Percentiles rank a stretch among this genome's conserved stretches.
Conservation (phyloP, 2,888 invertebrate species). For the Allophyes oxyacanthae region DNA sequence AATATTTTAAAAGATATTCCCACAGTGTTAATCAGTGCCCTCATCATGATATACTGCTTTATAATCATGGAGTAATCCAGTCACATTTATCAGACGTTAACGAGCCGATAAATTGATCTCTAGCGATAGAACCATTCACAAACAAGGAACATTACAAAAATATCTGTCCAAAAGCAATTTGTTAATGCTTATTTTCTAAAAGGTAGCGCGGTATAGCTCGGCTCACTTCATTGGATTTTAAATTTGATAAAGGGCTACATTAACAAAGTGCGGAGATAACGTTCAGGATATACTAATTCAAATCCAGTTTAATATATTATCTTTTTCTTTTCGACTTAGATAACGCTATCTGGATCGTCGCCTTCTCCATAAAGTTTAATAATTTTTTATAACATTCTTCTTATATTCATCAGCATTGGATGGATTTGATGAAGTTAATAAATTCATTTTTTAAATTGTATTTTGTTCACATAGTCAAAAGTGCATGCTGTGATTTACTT, state of each 20-base stretch:
- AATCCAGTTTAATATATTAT: slow-evolving; percentile 71
- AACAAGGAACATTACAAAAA: slow-evolving; percentile 82
- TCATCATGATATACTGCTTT: slow-evolving; percentile 81
- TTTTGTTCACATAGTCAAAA: too few relatives aligned
- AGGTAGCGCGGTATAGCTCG: slow-evolving; percentile 75
- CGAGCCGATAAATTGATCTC: slow-evolving; percentile 85
- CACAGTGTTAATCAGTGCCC: slow-evolving; percentile 76
- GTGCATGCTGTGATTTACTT: too few relatives aligned
- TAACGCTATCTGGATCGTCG: slow-evolving; percentile 72
- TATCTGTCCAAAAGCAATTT: slow-evolving; percentile 81
- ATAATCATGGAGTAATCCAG: slow-evolving; percentile 81
- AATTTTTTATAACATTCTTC: slow-evolving; percentile 55
- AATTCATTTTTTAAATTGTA: too few relatives aligned
- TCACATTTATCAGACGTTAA: slow-evolving; percentile 82
- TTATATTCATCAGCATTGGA: slow-evolving; percentile 52
- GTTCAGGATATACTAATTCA: slow-evolving; percentile 79
- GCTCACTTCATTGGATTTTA: slow-evolving; percentile 68
- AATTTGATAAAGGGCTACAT: slow-evolving; percentile 79
- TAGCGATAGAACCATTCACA: slow-evolving; percentile 80
- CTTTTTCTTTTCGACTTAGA: slow-evolving; percentile 70
- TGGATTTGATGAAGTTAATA: too few relatives aligned
- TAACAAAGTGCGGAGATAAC: slow-evolving; percentile 78
- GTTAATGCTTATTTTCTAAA: slow-evolving; percentile 77
- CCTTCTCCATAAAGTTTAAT: slow-evolving; percentile 61
- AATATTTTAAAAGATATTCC: slow-evolving; percentile 67